Percentiles rank a stretch among this genome's conserved stretches.
These are phyloP conservation scores for Neomonachus schauinslandi DNA, from an alignment of 2,113 vertebrate species.

Conservation along the genomic window DNA sequence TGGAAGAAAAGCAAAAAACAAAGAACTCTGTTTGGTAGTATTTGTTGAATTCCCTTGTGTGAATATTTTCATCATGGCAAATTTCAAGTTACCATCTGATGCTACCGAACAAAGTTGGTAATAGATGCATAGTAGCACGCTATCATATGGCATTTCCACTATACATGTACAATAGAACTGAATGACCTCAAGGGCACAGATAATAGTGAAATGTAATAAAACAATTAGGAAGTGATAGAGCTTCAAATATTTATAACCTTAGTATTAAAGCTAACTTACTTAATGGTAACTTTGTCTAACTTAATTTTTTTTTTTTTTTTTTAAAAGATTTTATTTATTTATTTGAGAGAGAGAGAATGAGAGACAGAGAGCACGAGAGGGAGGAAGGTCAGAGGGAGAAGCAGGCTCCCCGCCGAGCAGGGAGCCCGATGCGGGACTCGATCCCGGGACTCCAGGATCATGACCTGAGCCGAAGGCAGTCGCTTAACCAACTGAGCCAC, in stretches of 20 bases:
- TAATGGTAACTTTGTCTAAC: background rate
- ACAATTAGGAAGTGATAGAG: background rate
- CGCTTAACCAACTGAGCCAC: too few species aligned
- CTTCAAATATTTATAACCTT: background rate
- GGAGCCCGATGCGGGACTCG: too few species aligned
- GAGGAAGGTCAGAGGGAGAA: too few species aligned
- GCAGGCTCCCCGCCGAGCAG: too few species aligned
- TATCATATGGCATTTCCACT: background rate
- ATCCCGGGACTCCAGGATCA: too few species aligned
- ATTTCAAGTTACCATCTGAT: background rate
- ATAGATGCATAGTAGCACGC: fast-evolving
- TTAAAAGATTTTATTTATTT: too few species aligned
- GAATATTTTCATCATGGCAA: background rate
- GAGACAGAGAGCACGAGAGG: too few species aligned
- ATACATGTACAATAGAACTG: background rate
- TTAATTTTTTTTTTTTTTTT: too few species aligned
- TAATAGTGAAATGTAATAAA: background rate
- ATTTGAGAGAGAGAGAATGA: too few species aligned
- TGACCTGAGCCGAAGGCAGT: too few species aligned
- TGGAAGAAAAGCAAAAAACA: background rate
- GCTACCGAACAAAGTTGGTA: background rate
- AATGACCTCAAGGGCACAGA: background rate
- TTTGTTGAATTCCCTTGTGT: background rate
- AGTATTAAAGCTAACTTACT: background rate
- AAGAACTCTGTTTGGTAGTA: background rate